phyloP scores from a whole-genome alignment of 2,797 vertebrate genomes.

The Fringilla coelebs region DNA sequence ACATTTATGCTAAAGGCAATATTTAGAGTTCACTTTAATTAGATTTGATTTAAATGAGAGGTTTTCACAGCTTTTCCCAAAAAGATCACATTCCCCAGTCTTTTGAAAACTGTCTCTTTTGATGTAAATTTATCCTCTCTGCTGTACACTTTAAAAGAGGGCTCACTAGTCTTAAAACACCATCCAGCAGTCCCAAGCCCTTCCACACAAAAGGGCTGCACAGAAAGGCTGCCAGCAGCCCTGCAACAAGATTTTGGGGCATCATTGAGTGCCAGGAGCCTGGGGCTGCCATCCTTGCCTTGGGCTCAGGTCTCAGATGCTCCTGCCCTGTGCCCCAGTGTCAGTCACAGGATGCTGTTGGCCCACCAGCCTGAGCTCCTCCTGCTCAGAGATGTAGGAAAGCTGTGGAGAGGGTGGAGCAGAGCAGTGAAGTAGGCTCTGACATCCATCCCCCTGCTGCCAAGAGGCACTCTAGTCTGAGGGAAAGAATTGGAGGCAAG shows the following conservation, averaged over 20 bases:
- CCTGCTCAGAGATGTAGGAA: neutral
- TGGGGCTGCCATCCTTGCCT: neutral
- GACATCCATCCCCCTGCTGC: neutral
- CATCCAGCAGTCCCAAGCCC: neutral
- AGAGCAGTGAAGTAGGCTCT: neutral
- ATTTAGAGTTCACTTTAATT: neutral
- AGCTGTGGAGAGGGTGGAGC: neutral
- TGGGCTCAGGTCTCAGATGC: neutral
- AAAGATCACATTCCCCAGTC: neutral
- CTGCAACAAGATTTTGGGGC: neutral
- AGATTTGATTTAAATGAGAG: neutral
- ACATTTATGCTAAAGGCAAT: neutral
- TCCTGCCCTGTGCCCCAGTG: neutral
- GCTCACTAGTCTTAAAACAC: neutral
- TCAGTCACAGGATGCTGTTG: neutral
- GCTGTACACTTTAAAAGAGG: neutral
- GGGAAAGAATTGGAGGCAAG: neutral
- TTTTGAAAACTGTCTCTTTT: neutral
- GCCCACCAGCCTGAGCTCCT: neutral
- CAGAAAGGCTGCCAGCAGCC: neutral
- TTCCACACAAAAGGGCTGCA: neutral
- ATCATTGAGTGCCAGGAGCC: fast-evolving
- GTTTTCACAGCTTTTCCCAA: neutral
- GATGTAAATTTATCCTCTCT: neutral
- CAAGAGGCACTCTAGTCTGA: neutral